These are phyloP conservation scores for Semnornis frantzii DNA, from an alignment of 2,113 vertebrate species.

Conservation along the genomic window DNA sequence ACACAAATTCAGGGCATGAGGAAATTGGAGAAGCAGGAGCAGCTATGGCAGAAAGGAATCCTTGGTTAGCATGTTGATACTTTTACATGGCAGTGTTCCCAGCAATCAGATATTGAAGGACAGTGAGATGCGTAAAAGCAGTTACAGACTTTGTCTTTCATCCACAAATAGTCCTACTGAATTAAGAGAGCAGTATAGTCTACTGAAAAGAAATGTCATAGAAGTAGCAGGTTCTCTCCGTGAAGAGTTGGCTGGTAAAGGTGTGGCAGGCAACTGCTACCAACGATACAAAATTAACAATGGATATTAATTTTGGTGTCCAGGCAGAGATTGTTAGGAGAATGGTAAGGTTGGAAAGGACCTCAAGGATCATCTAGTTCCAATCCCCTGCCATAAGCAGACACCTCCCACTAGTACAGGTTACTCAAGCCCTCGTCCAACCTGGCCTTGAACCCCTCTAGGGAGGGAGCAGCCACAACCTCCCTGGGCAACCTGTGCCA, in stretches of 20 bases:
- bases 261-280: accelerated
- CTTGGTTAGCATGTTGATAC: neutral
- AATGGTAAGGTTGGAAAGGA: too few species aligned
- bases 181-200: neutral
- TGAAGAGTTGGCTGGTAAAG: neutral
- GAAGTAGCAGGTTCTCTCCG: neutral
- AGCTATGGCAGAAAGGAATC: neutral
- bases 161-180: neutral
- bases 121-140: neutral
- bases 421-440: too few species aligned
- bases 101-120: neutral
- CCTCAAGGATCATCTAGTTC: too few species aligned
- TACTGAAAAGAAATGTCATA: neutral
- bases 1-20: neutral
- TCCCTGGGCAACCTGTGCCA: too few species aligned
- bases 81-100: neutral
- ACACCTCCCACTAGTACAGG: too few species aligned
- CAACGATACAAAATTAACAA: too few species aligned
- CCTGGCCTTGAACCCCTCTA: too few species aligned
- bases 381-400: too few species aligned
- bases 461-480: too few species aligned
- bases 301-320: too few species aligned
- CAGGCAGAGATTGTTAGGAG: too few species aligned
- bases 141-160: neutral
- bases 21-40: neutral